phyloP scores from a whole-genome alignment of 2,888 invertebrate species.

The Perdita meconis region DNA sequence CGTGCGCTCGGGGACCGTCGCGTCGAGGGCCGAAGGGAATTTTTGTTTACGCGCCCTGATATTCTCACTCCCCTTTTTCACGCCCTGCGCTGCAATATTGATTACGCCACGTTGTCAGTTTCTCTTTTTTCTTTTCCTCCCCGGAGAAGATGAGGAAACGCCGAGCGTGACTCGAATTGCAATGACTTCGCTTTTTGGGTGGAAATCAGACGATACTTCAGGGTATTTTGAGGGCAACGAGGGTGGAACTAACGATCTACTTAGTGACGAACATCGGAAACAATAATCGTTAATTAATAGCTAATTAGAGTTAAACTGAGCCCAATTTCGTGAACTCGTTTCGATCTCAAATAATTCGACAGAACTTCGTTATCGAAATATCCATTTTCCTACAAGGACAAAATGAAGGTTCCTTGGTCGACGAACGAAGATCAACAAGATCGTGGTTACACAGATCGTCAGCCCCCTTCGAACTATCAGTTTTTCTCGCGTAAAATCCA shows the following conservation, averaged over 20 bases:
- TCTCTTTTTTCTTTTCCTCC: neutral
- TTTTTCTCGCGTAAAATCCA: conserved; percentile 43
- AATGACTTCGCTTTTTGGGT: neutral
- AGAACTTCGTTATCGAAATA: conserved; percentile 16
- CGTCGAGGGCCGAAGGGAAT: neutral
- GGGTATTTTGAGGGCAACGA: too few species aligned
- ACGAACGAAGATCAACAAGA: conserved; percentile 27
- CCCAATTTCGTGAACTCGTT: too few species aligned
- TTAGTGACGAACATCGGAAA: too few species aligned
- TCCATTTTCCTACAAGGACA: neutral
- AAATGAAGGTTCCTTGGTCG: neutral
- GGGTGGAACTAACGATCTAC: neutral
- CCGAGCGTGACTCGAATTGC: neutral
- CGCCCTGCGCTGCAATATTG: neutral
- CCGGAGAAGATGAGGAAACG: neutral
- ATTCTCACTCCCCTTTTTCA: neutral
- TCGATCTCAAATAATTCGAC: too few species aligned
- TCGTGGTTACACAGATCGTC: conserved; percentile 26
- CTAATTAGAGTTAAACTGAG: too few species aligned
- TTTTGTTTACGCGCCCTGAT: conserved; percentile 24
- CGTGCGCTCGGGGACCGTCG: conserved; percentile 7
- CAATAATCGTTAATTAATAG: too few species aligned
- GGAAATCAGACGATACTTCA: too few species aligned
- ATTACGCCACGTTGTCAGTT: neutral
- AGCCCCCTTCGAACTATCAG: conserved; percentile 46